Evolutionary conservation across 2,113 vertebrate species (phyloP), one percentile per base, ranked within the genome.

Genomic region (Coracopsis vasa): DNA sequence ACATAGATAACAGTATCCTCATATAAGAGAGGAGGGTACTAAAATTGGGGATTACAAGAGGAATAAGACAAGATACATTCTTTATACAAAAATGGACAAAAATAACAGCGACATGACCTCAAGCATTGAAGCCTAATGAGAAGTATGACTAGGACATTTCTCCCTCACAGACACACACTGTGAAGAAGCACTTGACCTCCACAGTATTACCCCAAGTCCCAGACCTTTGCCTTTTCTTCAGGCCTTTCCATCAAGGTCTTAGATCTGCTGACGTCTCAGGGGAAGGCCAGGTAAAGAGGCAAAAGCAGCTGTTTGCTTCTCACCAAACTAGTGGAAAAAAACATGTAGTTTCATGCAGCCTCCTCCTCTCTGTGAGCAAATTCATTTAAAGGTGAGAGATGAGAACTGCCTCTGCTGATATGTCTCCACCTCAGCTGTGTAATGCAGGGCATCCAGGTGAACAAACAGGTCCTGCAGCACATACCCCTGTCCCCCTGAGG

Each of bases 391-490:
- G 14, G 15, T 54, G 39, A 82, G 64, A 77, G 27, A 48, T 18
- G 9, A 47, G 54, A 77, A 51, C 27, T 31, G 35, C 6, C 54
- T 51, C 29, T 87, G 70, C 18, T 3, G 4, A 31, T 18, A 25
- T 0, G 0, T 41, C 61, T 60, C 53, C 56, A 69, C 15, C 54
- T 20, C 61, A 91, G 13, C 67, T 51, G 35, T 65, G 64, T 33
- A 61, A 31, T 48, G 27, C 58, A 60, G 71, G 48, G 8, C 9
- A 35, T 51, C 4, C 21, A 33, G 35, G 14, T 48, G 28, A 42
- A 58, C 0, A 0, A 74, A 14, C 47, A 71, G 21, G 5, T 47
- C 42, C 45, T 53, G 19, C 37, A 53, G 15, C 23, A 16, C 1
- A 1, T 65, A 28, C 5, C 12, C 21, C 9, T 24, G 21, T 53